phyloP scores from a whole-genome alignment of 1,140 invertebrate species.

The Trachymyrmex cornetzi region DNA sequence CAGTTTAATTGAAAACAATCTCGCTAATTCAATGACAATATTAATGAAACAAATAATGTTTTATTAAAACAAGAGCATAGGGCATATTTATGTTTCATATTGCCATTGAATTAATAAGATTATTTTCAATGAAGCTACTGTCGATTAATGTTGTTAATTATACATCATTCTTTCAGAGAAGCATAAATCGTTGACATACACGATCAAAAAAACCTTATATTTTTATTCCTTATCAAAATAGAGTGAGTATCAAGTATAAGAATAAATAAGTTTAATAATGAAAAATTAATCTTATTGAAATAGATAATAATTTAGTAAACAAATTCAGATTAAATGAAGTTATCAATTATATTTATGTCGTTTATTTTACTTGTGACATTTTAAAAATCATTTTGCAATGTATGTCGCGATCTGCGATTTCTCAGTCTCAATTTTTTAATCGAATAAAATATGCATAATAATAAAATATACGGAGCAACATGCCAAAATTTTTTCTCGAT shows the following conservation, averaged over 20 bases:
- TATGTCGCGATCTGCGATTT: not conserved
- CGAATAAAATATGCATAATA: not conserved
- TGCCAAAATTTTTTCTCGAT: slow-evolving; percentile 35
- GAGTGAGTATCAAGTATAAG: not conserved
- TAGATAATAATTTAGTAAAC: not conserved
- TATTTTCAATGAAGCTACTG: no score
- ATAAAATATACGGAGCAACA: not conserved
- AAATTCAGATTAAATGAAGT: not conserved
- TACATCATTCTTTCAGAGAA: not conserved
- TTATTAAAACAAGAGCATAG: no score
- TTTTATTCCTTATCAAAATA: not conserved
- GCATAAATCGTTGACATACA: not conserved
- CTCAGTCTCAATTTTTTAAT: not conserved
- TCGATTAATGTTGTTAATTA: no score
- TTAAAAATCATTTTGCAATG: not conserved
- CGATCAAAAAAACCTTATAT: not conserved
- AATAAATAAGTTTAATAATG: not conserved
- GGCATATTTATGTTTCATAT: no score
- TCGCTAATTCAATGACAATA: no score
- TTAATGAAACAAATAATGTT: no score
- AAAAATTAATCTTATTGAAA: not conserved
- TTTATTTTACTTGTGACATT: not conserved
- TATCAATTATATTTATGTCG: not conserved
- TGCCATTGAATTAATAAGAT: no score
- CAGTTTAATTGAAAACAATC: no score